Base-by-base conservation (phyloP, 2,113 vertebrate genomes). In the Mionectes macconnelli region DNA sequence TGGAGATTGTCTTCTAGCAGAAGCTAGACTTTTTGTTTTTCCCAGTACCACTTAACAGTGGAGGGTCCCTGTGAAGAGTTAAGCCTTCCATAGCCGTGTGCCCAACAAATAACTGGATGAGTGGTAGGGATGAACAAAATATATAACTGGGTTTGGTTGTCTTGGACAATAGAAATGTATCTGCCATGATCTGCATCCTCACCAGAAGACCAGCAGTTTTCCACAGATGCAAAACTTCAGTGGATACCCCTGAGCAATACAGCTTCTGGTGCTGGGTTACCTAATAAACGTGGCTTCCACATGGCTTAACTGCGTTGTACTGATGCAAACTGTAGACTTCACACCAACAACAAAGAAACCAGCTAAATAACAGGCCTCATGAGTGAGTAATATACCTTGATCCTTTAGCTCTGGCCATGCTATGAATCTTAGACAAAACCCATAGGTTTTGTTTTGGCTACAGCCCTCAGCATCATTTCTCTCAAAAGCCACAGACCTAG, bases 191-290 rank as follows among this genome's bases (percentile, higher is more conserved):
- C 15, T 70, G 12, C 10, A 14, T 42, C 11, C 35, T 74, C 31
- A 37, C 5, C 30, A 63, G 17, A 68, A 59, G 53, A 59, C 4
- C 1, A 6, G 6, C 10, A 49, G 25, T 14, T 57, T 33, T 49
- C 55, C 33, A 67, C 12, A 50, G 28, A 50, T 18, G 10, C 0
- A 2, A 13, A 17, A 22, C 66, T 68, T 76, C 39, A 13, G 59
- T 47, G 50, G 12, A 19, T 37, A 12, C 2, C 6, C 5, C 12
- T 45, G 2, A 80, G 33, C 6, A 6, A 14, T 0, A 1, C 1
- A 16, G 27, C 30, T 76, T 22, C 49, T 73, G 37, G 12, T 15
- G 3, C 17, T 60, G 50, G 11, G 23, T 24, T 31, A 14, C 52
- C 35, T 25, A 18, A 33, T 2, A 4, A 42, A 33, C 6, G 25